Evolutionary conservation across 2,888 invertebrate genomes (phyloP).

Genomic region (Napeogenes inachia): DNA sequence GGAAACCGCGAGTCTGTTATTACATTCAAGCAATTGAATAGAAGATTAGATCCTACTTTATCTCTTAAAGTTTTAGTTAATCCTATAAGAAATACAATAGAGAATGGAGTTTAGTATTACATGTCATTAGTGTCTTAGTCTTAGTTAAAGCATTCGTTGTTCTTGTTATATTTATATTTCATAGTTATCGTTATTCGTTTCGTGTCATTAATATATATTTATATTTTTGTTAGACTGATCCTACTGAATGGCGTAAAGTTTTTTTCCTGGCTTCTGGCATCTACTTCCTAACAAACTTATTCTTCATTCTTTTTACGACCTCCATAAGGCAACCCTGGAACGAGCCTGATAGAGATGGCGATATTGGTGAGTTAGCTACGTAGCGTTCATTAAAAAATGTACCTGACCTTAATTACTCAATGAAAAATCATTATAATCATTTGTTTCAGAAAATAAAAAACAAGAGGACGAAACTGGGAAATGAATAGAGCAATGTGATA

Average conservation of each 20-base stretch:
- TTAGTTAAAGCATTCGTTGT: neutral
- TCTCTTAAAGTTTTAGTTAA: constrained; percentile 1
- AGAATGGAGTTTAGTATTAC: neutral
- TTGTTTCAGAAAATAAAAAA: constrained; percentile 42
- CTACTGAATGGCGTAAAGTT: constrained; percentile 83
- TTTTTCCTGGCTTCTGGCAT: constrained; percentile 85
- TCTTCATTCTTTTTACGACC: constrained; percentile 83
- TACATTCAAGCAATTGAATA: neutral
- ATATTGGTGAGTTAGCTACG: constrained; percentile 40
- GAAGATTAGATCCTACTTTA: neutral
- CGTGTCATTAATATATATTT: neutral
- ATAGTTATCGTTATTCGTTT: neutral
- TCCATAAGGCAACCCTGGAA: constrained; percentile 86
- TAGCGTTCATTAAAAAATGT: constrained; percentile 5
- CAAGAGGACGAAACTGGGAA: constrained; percentile 24
- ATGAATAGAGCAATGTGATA: neutral
- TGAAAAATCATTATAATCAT: constrained; percentile 20
- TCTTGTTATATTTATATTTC: neutral
- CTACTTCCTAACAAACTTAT: constrained; percentile 82
- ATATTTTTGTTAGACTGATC: constrained; percentile 71
- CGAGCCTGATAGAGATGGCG: constrained; percentile 56
- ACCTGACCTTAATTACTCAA: constrained; percentile 13
- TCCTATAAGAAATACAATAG: neutral
- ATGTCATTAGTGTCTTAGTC: too few relatives aligned
- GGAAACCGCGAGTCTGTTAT: neutral